Percentiles rank a stretch among this genome's conserved stretches.
These are phyloP conservation scores for Thyatira batis DNA, from an alignment of 2,888 invertebrate species.

Conservation along the genomic window DNA sequence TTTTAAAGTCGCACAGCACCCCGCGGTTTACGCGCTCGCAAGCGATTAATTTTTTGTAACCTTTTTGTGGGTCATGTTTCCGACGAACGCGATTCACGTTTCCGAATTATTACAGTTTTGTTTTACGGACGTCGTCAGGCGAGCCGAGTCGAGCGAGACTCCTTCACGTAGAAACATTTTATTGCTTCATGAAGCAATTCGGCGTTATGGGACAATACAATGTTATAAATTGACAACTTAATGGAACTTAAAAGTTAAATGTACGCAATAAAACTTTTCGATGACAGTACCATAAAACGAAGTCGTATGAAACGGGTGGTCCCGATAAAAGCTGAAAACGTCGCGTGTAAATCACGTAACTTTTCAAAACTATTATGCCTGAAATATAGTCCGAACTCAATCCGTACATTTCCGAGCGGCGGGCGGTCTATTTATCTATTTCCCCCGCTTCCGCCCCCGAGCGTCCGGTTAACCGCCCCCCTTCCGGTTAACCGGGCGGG, in stretches of 20 bases:
- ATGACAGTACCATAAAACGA: constrained; percentile 69
- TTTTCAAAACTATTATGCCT: constrained; percentile 81
- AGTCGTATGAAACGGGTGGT: constrained; percentile 61
- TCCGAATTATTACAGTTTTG: constrained; percentile 54
- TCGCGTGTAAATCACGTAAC: constrained; percentile 80
- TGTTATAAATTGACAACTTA: constrained; percentile 55
- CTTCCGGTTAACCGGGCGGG: constrained; percentile 77
- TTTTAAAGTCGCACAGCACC: constrained; percentile 77
- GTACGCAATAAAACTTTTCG: constrained; percentile 64
- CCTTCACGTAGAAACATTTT: constrained; percentile 30
- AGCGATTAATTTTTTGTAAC: constrained; percentile 63
- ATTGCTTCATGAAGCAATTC: constrained; percentile 32
- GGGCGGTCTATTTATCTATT: constrained; percentile 82
- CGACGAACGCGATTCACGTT: constrained; percentile 52
- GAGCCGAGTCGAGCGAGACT: too few species aligned
- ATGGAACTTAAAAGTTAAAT: constrained; percentile 62
- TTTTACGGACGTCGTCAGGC: constrained; percentile 38
- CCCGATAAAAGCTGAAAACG: constrained; percentile 74
- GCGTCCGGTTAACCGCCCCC: constrained; percentile 82
- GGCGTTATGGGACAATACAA: constrained; percentile 30
- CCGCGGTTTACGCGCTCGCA: constrained; percentile 66
- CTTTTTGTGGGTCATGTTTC: constrained; percentile 57
- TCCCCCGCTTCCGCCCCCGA: constrained; percentile 81
- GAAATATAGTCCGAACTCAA: constrained; percentile 82
- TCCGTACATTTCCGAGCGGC: constrained; percentile 82